phyloP scores from a whole-genome alignment of 1,140 invertebrate species.

The Diorhabda elongata region DNA sequence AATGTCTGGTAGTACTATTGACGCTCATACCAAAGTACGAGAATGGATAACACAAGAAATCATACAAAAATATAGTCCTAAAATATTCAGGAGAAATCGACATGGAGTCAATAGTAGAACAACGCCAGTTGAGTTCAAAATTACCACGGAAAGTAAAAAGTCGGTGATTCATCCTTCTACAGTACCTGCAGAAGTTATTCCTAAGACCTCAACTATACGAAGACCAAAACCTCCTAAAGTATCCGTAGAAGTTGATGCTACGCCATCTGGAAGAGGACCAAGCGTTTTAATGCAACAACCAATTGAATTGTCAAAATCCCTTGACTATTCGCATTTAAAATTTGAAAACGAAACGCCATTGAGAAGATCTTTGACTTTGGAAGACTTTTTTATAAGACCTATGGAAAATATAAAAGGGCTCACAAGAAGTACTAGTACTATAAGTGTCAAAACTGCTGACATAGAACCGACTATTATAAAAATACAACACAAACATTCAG shows the following conservation, averaged over 20 bases:
- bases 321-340: slow-evolving; percentile 44
- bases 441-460: slow-evolving; percentile 46
- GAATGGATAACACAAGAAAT: slow-evolving; percentile 80
- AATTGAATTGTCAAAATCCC: slow-evolving; percentile 64
- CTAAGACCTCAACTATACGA: slow-evolving; percentile 32
- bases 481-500: slow-evolving; percentile 68
- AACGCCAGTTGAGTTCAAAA: background rate
- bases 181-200: slow-evolving; percentile 16
- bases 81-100: slow-evolving; percentile 43
- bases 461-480: slow-evolving; percentile 43
- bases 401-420: slow-evolving; percentile 39
- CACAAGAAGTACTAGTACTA: slow-evolving; percentile 48
- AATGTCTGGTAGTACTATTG: slow-evolving; percentile 73
- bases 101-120: background rate
- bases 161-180: slow-evolving; percentile 32
- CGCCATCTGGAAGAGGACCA: slow-evolving; percentile 63
- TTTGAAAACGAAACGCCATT: slow-evolving; percentile 38
- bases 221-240: slow-evolving; percentile 53
- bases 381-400: slow-evolving; percentile 44
- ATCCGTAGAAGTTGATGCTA: slow-evolving; percentile 71
- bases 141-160: background rate
- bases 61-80: slow-evolving; percentile 65
- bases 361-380: slow-evolving; percentile 48
- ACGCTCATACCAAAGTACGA: slow-evolving; percentile 77
- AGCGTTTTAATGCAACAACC: slow-evolving; percentile 70